Evolutionary conservation across 2,888 invertebrate species (phyloP).

Genomic region (Pomacea canaliculata): DNA sequence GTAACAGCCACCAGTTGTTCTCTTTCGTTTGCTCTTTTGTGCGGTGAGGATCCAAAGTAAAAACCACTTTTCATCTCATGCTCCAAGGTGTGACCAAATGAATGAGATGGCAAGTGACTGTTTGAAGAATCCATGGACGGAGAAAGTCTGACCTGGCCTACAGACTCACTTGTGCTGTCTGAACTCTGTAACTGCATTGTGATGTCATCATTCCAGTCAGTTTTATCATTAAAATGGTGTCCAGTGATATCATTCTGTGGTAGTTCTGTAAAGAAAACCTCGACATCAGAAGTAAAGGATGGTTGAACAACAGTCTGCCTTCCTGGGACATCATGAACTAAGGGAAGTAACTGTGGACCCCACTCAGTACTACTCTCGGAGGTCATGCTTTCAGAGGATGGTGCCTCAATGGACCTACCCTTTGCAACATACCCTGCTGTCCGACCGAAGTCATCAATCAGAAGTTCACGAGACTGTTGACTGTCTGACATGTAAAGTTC

Average conservation of each 20-base stretch:
- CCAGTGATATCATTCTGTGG: background rate
- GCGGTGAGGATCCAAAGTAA: slow-evolving; percentile 6
- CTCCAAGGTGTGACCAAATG: background rate
- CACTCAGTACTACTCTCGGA: background rate
- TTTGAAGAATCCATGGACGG: background rate
- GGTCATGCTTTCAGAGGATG: slow-evolving; percentile 5
- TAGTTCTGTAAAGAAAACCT: background rate
- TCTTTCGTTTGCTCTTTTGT: background rate
- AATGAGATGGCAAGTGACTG: background rate
- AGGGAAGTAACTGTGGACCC: background rate
- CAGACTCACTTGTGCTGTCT: slow-evolving; percentile 6
- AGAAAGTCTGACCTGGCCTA: slow-evolving; percentile 4
- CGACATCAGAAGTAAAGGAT: background rate
- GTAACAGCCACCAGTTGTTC: background rate
- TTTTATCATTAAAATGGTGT: background rate
- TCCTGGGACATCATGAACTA: background rate
- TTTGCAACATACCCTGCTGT: slow-evolving; percentile 1
- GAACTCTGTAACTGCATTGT: background rate
- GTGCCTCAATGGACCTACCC: background rate
- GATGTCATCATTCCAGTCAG: background rate
- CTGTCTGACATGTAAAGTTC: background rate
- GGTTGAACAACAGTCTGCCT: background rate
- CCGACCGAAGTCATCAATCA: slow-evolving; percentile 4
- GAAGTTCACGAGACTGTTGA: background rate
- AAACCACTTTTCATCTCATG: slow-evolving; percentile 8